Evolutionary conservation across 2,113 vertebrate genomes (phyloP), one percentile per base, ranked within the genome.

Genomic region (Megaptera novaeangliae): DNA sequence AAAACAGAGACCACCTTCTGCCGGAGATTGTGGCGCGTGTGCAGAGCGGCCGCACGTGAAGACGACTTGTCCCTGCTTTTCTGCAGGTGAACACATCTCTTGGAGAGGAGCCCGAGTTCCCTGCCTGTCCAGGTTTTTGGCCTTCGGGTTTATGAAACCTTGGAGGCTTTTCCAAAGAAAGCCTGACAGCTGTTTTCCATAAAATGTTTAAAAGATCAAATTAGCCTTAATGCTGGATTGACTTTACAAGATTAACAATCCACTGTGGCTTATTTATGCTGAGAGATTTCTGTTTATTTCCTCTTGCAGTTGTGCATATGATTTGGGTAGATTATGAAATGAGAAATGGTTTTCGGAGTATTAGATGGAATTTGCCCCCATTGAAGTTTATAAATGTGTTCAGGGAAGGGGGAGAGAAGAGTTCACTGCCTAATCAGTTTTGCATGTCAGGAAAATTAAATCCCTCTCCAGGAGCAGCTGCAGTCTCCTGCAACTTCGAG

Each of bases 1-100:
- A 99, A 80, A 99, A 99, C 98, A 99, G 99, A 98, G 98, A 99
- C 97, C 69, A 64, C 95, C 97, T 99, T 96, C 98, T 99, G 49
- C 98, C 98, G 80, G 99, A 99, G 46, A 98, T 99, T 85, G 93
- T 99, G 95, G 96, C 98, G 52, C 95, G 98, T 2, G 97, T 99
- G 68, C 99, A 99, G 96, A 99, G 98, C 34, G 98, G 99, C 98
- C 92, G 98, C 68, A 98, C 98, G 97, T 98, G 95, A 96, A 86
- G 95, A 91, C 46, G 31, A 12, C 5, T 7, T 71, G 52, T 15
- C 82, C 44, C 91, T 13, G 41, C 90, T 87, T 95, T 57, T 23
- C 59, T 92, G 89, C 27, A 6, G 0, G 0, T 36, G 80, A 36
- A 68, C 0, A 23, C 49, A 3, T 21, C 25, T 5, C 75, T 78